A percentile compares a stretch with the other conserved stretches of the same genome.
phyloP scores from a whole-genome alignment of 2,888 invertebrate species.

The Spilarctia lutea region DNA sequence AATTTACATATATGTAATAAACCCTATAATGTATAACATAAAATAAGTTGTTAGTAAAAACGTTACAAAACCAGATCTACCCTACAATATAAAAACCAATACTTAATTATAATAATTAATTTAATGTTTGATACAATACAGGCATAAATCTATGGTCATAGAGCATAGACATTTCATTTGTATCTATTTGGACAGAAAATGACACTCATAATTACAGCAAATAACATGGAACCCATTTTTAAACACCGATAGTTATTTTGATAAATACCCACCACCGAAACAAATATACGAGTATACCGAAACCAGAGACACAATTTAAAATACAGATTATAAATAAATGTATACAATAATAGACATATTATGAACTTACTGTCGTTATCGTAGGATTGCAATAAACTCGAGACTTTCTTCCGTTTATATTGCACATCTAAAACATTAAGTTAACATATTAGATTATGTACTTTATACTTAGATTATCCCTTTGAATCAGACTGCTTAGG shows the following conservation, averaged over 20 bases:
- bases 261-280: conserved; percentile 25
- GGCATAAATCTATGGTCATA: not conserved
- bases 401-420: conserved; percentile 65
- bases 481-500: not conserved
- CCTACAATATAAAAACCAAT: conserved; percentile 35
- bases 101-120: conserved; percentile 18
- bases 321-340: conserved; percentile 29
- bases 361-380: conserved; percentile 76
- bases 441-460: conserved; percentile 25
- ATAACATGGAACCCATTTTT: not conserved
- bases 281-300: conserved; percentile 16
- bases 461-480: not conserved
- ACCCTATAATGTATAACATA: conserved; percentile 29
- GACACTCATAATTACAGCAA: not conserved
- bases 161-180: not conserved
- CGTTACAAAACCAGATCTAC: conserved; percentile 33
- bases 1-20: conserved; percentile 12
- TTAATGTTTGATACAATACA: not conserved
- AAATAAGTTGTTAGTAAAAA: conserved; percentile 40
- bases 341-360: conserved; percentile 31
- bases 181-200: conserved; percentile 10
- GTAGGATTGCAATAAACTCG: conserved; percentile 63
- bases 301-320: conserved; percentile 18
- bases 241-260: conserved; percentile 12
- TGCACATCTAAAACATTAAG: conserved; percentile 54